Evolutionary conservation across 2,888 invertebrate species (phyloP).

Genomic region (Hofmannophila pseudospretella): DNA sequence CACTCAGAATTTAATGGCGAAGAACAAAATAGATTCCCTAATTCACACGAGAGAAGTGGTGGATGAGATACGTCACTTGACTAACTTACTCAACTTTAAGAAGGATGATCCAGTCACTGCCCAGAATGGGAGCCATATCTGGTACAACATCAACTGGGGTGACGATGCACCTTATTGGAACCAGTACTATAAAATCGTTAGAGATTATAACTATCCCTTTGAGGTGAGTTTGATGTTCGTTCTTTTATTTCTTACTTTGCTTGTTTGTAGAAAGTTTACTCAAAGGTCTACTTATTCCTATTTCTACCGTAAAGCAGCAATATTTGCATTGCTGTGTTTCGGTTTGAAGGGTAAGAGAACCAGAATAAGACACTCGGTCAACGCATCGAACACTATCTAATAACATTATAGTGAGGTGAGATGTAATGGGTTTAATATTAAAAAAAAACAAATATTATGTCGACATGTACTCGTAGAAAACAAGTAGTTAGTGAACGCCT

Average conservation of each 20-base stretch:
- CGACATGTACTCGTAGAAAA: too few relatives aligned
- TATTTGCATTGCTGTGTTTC: too few relatives aligned
- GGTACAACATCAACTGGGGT: slow-evolving; percentile 68
- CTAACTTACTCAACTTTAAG: slow-evolving; percentile 53
- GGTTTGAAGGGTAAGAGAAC: too few relatives aligned
- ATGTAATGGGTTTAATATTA: too few relatives aligned
- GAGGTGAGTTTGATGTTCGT: slow-evolving; percentile 58
- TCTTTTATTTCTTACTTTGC: neutral
- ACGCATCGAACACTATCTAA: too few relatives aligned
- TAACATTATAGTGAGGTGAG: too few relatives aligned
- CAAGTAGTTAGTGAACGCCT: too few relatives aligned
- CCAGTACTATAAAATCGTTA: slow-evolving; percentile 58
- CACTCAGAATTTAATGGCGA: slow-evolving; percentile 54
- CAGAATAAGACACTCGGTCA: too few relatives aligned
- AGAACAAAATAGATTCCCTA: slow-evolving; percentile 44
- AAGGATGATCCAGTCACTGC: slow-evolving; percentile 23
- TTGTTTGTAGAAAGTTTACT: too few relatives aligned
- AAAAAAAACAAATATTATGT: too few relatives aligned
- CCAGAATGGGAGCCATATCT: slow-evolving; percentile 25
- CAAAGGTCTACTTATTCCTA: too few relatives aligned
- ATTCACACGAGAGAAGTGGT: slow-evolving; percentile 54
- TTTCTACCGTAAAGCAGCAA: too few relatives aligned
- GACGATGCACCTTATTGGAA: slow-evolving; percentile 71
- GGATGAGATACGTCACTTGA: slow-evolving; percentile 51
- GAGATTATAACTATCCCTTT: slow-evolving; percentile 58